phyloP scores from a whole-genome alignment of 2,888 invertebrate species.

The Tetranychus piercei region DNA sequence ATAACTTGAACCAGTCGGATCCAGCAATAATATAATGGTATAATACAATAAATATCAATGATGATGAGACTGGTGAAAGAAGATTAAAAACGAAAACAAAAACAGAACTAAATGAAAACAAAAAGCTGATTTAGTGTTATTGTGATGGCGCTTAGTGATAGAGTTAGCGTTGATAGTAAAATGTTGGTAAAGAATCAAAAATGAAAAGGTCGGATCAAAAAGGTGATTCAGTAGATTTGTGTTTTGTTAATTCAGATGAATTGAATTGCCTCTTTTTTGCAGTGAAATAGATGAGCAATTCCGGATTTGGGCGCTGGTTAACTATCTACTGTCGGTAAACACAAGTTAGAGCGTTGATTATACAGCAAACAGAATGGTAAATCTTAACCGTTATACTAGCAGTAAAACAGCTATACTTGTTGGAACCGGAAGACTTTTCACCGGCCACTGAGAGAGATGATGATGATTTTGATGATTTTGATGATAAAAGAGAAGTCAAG shows the following conservation, averaged over 20 bases:
- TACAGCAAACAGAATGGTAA: neutral
- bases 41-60: no score
- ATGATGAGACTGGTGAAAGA: no score
- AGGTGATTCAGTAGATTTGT: neutral
- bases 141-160: neutral
- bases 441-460: neutral
- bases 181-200: neutral
- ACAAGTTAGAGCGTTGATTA: neutral
- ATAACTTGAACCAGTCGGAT: no score
- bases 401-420: neutral
- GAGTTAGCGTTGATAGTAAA: neutral
- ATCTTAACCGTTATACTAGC: neutral
- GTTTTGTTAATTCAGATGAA: neutral
- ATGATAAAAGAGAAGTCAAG: no score
- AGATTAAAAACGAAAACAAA: no score
- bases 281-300: neutral
- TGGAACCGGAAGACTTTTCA: slow-evolving; percentile 1
- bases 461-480: no score
- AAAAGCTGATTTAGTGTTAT: no score
- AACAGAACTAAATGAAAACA: no score
- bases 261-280: neutral
- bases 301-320: neutral
- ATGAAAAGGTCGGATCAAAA: neutral
- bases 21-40: no score
- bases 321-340: no score